These are phyloP conservation scores for Popillia japonica DNA, from an alignment of 1,140 invertebrate genomes.

Conservation along the genomic window DNA sequence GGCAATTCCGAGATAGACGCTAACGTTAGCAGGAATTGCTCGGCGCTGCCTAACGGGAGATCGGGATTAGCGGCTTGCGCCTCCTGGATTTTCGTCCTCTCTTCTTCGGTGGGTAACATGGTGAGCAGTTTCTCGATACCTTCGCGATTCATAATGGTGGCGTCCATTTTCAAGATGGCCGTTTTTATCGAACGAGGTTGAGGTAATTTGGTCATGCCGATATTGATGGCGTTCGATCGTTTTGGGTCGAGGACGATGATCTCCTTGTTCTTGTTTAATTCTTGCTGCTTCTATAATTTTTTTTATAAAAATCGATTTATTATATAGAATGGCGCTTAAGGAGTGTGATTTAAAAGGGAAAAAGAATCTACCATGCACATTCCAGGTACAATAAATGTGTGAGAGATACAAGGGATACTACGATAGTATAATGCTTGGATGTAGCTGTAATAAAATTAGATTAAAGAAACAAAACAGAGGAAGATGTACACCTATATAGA, in stretches of 20 bases:
- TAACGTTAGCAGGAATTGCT: constrained; percentile 96
- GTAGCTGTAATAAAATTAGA: too few species aligned
- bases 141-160: constrained; percentile 97
- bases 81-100: constrained; percentile 95
- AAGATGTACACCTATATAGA: too few species aligned
- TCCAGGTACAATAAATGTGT: background rate
- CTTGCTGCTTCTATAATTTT: constrained; percentile 91
- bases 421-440: background rate
- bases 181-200: constrained; percentile 97
- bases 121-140: constrained; percentile 98
- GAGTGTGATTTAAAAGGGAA: background rate
- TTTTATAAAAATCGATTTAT: too few species aligned
- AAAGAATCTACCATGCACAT: background rate
- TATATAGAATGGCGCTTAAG: too few species aligned
- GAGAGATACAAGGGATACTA: background rate
- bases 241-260: constrained; percentile 97
- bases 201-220: constrained; percentile 98
- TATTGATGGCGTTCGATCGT: constrained; percentile 98
- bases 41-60: constrained; percentile 94
- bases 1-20: constrained; percentile 95
- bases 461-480: too few species aligned
- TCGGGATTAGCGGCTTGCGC: constrained; percentile 93
- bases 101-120: constrained; percentile 98
- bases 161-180: constrained; percentile 98
- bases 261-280: constrained; percentile 93